Evolutionary conservation across 2,797 vertebrate genomes (phyloP), one percentile per base, ranked within the genome.

Genomic region (Myotis planiceps): DNA sequence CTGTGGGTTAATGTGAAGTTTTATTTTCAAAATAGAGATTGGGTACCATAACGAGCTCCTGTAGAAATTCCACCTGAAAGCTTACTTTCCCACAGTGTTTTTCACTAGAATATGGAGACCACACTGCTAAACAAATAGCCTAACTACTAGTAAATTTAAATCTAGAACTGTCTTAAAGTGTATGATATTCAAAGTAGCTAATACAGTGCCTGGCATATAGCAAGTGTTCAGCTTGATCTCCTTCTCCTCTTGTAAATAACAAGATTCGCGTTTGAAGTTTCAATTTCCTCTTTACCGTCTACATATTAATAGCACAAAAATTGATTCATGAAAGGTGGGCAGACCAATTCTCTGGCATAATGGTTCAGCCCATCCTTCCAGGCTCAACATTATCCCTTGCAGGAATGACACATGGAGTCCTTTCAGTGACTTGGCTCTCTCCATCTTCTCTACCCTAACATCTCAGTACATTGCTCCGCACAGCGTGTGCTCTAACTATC

Each of bases 11-110:
- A 82, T 2, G 27, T 74, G 21, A 68, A 55, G 82, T 27, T 86
- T 92, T 51, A 78, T 94, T 91, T 93, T 65, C n/a, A 89, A 74
- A 85, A 60, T n/a, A 88, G 10, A 45, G 21, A 72, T 2, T 63
- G 15, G 4, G 15, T 76, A 18, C 58, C 23, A 55, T 16, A 42
- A 6, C 3, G 51, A 27, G 23, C 1, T 63, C 27, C 27, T 78
- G 2, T 18, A 76, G 21, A 86, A 92, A 84, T 79, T 80, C 6
- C 27, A 90, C 34, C 21, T 80, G 37, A 81, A 55, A 60, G 3
- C 53, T 51, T 63, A 47, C 71, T 80, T 88, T 85, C 47, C 39
- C 25, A 69, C 25, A 69, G 4, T 27, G 3, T 69, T 53, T 18
- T 63, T 32, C 39, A 29, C 7, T 69, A 47, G 4, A 65, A 0